Evolutionary conservation across 1,140 invertebrate species (phyloP), one percentile per base, ranked within the genome.

Genomic region (Mercenaria mercenaria): DNA sequence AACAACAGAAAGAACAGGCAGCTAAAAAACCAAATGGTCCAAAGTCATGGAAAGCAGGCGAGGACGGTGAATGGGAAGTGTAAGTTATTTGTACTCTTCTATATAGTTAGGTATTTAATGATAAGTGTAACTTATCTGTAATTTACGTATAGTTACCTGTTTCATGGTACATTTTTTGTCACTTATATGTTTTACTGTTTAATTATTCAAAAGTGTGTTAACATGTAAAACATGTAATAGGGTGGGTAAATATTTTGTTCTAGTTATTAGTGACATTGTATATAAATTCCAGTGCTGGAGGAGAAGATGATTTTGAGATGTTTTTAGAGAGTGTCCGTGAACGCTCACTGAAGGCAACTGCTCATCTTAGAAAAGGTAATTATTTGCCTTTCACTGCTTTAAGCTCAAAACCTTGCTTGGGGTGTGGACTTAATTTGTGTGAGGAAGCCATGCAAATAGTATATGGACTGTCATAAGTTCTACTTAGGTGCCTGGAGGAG

Each of bases 261-360:
- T n/a, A n/a, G n/a, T n/a, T n/a, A n/a, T n/a, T n/a, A n/a, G n/a
- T n/a, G n/a, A n/a, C n/a, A n/a, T n/a, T n/a, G n/a, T n/a, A n/a
- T n/a, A n/a, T n/a, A n/a, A n/a, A 72, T 89, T 93, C 37, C 91
- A 96, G 95, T 29, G 94, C 95, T 89, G 95, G 95, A 64, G 95
- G 94, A 29, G 95, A 95, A 61, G 95, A 96, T 91, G 95, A 96
- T 90, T 96, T 96, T 95, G 95, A 96, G 82, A 93, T 94, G 85
- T 96, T 96, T 82, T 89, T 96, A 34, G 95, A 94, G 26, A 94
- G 93, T 94, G 95, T 96, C 0, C 95, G 95, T 74, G 95, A 95
- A 8, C 91, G 95, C 77, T 96, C 95, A 15, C 76, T 95, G 32
- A 94, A 94, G 67, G 93, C 94, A 13, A 91, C 93, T 77, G 92